A percentile compares a stretch with the other conserved stretches of the same genome.
phyloP scores from a whole-genome alignment of 2,888 invertebrate genomes.

The Tipula helvola region DNA sequence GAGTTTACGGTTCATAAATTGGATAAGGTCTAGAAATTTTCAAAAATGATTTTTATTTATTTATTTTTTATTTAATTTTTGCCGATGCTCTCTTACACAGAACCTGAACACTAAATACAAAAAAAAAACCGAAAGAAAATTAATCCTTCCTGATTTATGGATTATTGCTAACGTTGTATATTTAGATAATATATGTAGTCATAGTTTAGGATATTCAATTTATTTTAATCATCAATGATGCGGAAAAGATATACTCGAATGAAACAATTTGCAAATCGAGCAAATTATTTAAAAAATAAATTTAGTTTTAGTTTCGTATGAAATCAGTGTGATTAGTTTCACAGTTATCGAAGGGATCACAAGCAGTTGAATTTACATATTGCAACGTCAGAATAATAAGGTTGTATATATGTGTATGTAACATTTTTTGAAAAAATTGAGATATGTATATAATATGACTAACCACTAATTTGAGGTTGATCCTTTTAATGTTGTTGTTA shows the following conservation, averaged over 20 bases:
- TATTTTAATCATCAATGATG: neutral
- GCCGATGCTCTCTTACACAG: neutral
- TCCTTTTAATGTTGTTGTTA: neutral
- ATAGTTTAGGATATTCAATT: neutral
- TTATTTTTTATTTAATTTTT: neutral
- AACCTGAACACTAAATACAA: neutral
- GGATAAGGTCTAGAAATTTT: neutral
- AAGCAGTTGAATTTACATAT: too few relatives aligned
- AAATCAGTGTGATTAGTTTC: too few relatives aligned
- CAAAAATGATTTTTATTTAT: neutral
- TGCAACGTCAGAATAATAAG: neutral
- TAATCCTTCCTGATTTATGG: neutral
- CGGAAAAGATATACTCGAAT: neutral
- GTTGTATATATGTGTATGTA: neutral
- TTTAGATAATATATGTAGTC: neutral
- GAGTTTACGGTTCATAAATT: neutral
- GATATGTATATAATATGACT: too few relatives aligned
- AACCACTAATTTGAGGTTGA: neutral
- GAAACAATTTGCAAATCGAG: neutral
- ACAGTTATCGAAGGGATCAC: too few relatives aligned
- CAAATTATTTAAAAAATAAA: too few relatives aligned
- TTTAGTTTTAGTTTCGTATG: too few relatives aligned
- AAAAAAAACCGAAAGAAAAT: neutral
- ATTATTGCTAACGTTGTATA: neutral
- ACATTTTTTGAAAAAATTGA: neutral